These are phyloP conservation scores for Euschistus heros DNA, from an alignment of 1,140 invertebrate species.

Conservation along the genomic window DNA sequence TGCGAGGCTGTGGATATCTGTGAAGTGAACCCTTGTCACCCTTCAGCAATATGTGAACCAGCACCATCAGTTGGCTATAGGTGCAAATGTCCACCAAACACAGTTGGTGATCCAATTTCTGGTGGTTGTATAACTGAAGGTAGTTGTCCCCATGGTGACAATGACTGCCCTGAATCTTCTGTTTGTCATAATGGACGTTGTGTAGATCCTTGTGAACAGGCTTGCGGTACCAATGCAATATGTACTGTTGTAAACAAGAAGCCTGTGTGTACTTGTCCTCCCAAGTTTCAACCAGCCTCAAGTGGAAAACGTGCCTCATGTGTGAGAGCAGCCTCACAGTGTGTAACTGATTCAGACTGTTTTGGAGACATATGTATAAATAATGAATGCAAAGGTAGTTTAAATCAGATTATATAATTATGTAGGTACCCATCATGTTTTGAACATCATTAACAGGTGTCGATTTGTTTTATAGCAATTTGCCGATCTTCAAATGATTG, in stretches of 20 bases:
- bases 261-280: conserved; percentile 61
- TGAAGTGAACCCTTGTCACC: conserved; percentile 67
- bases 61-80: conserved; percentile 46
- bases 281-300: conserved; percentile 51
- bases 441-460: neutral
- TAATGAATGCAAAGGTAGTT: conserved; percentile 60
- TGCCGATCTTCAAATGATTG: conserved; percentile 70
- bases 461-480: conserved; percentile 44
- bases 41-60: conserved; percentile 61
- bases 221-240: conserved; percentile 63
- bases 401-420: neutral
- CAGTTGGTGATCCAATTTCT: conserved; percentile 61
- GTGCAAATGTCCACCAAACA: conserved; percentile 64
- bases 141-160: conserved; percentile 54
- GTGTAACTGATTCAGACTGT: conserved; percentile 63
- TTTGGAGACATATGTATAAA: conserved; percentile 63
- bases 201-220: conserved; percentile 62
- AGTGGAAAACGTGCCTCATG: conserved; percentile 57
- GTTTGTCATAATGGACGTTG: conserved; percentile 60
- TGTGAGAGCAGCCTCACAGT: conserved; percentile 51
- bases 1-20: conserved; percentile 58
- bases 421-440: too few relatives aligned
- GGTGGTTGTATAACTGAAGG: conserved; percentile 65
- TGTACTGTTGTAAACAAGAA: conserved; percentile 64
- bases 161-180: conserved; percentile 61